Percentiles rank a stretch among this genome's conserved stretches.
These are phyloP conservation scores for Fissipunctia ypsillon DNA, from an alignment of 2,888 invertebrate genomes.

Conservation along the genomic window DNA sequence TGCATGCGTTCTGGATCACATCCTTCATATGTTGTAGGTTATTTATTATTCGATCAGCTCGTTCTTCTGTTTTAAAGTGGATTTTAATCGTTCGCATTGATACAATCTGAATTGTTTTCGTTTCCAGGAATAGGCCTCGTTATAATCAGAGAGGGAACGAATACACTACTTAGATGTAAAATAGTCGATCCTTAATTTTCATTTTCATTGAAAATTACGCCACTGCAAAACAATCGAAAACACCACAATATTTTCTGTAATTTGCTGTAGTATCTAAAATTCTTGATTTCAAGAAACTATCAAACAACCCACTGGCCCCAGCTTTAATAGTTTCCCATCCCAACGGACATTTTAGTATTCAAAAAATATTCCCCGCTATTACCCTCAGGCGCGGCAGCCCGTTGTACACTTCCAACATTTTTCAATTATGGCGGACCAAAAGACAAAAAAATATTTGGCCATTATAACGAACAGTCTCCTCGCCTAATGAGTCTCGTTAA, in stretches of 20 bases:
- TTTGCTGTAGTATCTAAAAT: neutral
- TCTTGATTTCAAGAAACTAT: neutral
- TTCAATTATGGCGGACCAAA: slow-evolving; percentile 58
- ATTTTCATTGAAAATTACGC: no score
- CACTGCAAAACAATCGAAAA: neutral
- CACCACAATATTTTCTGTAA: neutral
- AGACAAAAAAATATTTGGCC: slow-evolving; percentile 57
- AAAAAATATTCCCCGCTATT: slow-evolving; percentile 42
- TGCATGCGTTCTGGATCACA: slow-evolving; percentile 17
- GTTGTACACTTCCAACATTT: slow-evolving; percentile 53
- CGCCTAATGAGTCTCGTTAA: slow-evolving; percentile 76
- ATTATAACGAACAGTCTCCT: slow-evolving; percentile 56
- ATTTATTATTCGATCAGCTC: slow-evolving; percentile 1
- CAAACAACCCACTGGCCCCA: neutral
- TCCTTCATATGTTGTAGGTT: slow-evolving; percentile 6
- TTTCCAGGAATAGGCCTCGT: neutral
- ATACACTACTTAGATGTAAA: neutral
- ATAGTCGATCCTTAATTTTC: neutral
- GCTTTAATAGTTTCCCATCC: slow-evolving; percentile 31
- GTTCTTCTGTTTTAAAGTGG: neutral
- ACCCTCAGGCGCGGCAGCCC: slow-evolving; percentile 23
- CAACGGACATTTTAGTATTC: slow-evolving; percentile 37
- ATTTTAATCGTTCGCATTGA: neutral
- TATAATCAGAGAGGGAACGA: neutral
- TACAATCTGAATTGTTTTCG: neutral